These are phyloP conservation scores for Rhagonycha lutea DNA, from an alignment of 2,888 invertebrate species.

Conservation along the genomic window DNA sequence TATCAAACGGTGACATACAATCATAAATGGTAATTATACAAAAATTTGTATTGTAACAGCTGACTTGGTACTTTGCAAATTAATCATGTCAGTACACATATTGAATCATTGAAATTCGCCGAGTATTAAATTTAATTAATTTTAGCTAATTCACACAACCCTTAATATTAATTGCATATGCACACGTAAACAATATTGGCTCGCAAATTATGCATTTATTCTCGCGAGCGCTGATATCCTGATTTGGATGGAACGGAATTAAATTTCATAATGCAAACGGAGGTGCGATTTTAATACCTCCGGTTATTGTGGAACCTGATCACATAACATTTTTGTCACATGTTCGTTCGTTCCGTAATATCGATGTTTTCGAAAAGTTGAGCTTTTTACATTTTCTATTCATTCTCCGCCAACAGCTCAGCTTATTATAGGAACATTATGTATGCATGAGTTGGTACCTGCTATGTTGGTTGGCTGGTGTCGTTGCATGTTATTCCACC, in stretches of 20 bases:
- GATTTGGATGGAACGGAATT: background rate
- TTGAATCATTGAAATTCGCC: constrained; percentile 6
- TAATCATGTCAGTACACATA: constrained; percentile 13
- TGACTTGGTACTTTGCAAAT: constrained; percentile 14
- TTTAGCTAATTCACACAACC: constrained; percentile 8
- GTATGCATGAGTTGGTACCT: constrained; percentile 19
- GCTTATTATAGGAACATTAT: constrained; percentile 15
- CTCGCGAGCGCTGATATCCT: background rate
- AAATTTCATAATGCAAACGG: background rate
- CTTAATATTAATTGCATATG: constrained; percentile 13
- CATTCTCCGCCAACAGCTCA: constrained; percentile 5
- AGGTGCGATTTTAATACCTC: background rate
- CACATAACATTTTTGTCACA: background rate
- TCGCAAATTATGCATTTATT: background rate
- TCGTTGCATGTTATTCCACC: constrained; percentile 1
- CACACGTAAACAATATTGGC: background rate
- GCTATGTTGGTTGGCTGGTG: background rate
- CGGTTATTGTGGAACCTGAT: background rate
- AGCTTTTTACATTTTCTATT: constrained; percentile 3
- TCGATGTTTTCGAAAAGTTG: background rate
- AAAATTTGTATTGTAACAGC: constrained; percentile 7
- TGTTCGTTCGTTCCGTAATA: background rate
- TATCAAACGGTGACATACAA: background rate
- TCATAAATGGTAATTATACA: background rate
- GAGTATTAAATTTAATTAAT: constrained; percentile 11